Conservation (phyloP, 2,113 vertebrate genomes). For the Dolichotis patagonum region DNA sequence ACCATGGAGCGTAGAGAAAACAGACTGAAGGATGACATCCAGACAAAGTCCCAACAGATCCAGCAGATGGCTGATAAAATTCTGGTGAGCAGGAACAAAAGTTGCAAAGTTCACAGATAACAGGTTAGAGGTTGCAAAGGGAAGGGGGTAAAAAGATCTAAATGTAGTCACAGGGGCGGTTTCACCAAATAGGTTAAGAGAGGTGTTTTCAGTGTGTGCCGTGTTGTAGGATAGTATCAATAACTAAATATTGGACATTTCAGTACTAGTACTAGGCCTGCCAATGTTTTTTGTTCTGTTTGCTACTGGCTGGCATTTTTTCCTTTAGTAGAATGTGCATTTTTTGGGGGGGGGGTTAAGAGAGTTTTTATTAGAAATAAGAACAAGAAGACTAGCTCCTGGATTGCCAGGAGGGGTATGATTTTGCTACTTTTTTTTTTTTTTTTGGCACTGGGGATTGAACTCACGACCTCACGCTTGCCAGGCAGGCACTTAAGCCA, state of each 20-base stretch:
- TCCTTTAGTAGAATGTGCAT: not conserved
- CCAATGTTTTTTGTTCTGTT: constrained; percentile 4
- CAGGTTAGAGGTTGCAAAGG: constrained; percentile 76
- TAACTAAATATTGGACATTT: not conserved
- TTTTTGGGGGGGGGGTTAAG: not conserved
- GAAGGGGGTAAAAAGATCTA: constrained; percentile 70
- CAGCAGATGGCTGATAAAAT: constrained; percentile 99
- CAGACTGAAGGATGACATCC: constrained; percentile 98
- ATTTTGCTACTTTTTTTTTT: too few relatives aligned
- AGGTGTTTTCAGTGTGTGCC: not conserved
- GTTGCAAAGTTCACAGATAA: constrained; percentile 79
- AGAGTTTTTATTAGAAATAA: not conserved
- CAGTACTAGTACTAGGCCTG: constrained; percentile 5
- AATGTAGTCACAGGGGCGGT: not conserved
- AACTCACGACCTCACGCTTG: too few relatives aligned
- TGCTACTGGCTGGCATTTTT: constrained; percentile 43
- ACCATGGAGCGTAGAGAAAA: constrained; percentile 97
- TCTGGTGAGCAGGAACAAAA: constrained; percentile 92
- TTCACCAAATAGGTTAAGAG: not conserved
- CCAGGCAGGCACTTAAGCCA: too few relatives aligned
- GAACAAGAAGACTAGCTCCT: not conserved
- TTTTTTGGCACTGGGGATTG: too few relatives aligned
- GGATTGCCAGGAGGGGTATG: not conserved
- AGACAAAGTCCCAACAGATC: constrained; percentile 98
- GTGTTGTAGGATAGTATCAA: not conserved